Base-by-base conservation (phyloP, 2,888 invertebrate species). In the Bombylius major region DNA sequence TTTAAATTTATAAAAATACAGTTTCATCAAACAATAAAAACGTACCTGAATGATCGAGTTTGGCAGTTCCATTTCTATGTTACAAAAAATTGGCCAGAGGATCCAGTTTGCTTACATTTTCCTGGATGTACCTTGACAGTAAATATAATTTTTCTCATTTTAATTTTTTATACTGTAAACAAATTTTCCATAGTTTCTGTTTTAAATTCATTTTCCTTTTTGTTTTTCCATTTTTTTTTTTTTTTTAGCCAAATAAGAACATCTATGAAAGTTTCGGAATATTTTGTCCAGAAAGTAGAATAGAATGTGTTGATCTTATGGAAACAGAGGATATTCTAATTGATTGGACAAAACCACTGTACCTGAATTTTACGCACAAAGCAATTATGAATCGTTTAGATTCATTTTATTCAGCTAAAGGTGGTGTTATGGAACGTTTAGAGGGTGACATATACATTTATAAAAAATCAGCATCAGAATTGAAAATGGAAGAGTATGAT, bases 1-100 rank as follows among this genome's bases (percentile, higher is more conserved):
- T 14, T 8, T n/a, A 48, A 42, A 33, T 53, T 47, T 12, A 60
- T 67, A 64, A 65, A 60, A 65, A 81, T 81, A 50, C 77, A 90
- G 90, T 89, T 90, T 79, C 90, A 90, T 78, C 89, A 90, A 79
- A 90, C 90, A 72, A 81, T 90, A 75, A 83, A 86, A 80, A 90
- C 90, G 78, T 89, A 86, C 81, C 82, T 87, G 75, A 85, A 84
- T 78, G 87, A 90, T 77, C 84, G 84, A 70, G 87, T 90, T 75
- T 90, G 90, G 90, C 84, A 90, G 74, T 90, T 90, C 78, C 80
- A 88, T 78, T 90, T 90, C 80, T 90, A 90, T 83, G 87, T 90
- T 72, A 83, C 87, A 68, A 88, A 89, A 76, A 84, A 81, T 75
- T 90, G 90, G 90, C 90, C 90, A 56, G 86, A 88, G 66, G 83